A percentile compares a stretch with the other conserved stretches of the same genome.
phyloP scores from a whole-genome alignment of 2,797 vertebrate genomes.

The Takifugu rubripes region DNA sequence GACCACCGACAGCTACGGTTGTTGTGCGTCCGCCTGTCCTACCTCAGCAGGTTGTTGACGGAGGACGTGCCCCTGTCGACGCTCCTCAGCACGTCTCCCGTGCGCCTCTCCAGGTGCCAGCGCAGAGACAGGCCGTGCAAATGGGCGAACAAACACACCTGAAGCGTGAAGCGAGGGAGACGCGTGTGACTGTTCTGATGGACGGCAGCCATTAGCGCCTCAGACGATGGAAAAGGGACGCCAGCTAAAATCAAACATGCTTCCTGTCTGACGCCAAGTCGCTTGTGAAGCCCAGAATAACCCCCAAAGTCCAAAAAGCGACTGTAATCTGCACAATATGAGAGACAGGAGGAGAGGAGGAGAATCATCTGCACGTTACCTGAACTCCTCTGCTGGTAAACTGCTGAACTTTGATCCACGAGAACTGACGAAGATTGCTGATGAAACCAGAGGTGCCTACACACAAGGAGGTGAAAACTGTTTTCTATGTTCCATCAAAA shows the following conservation, averaged over 20 bases:
- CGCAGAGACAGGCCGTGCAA: constrained; percentile 84
- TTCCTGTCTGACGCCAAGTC: too few species aligned
- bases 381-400: constrained; percentile 83
- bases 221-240: too few species aligned
- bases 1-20: neutral
- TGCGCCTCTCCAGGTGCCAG: constrained; percentile 87
- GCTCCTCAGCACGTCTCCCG: constrained; percentile 86
- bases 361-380: constrained; percentile 47
- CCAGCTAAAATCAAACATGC: too few species aligned
- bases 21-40: neutral
- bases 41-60: constrained; percentile 88
- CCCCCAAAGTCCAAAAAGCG: neutral
- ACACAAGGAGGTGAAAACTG: neutral
- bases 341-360: neutral
- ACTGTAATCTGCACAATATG: neutral
- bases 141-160: constrained; percentile 85
- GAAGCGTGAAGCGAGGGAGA: constrained; percentile 33
- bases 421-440: constrained; percentile 85
- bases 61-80: constrained; percentile 88
- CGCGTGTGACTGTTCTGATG: neutral
- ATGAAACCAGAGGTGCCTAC: constrained; percentile 83
- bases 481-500: neutral
- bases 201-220: too few species aligned
- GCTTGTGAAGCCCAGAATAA: too few species aligned
- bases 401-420: constrained; percentile 90